phyloP scores from a whole-genome alignment of 2,113 vertebrate species.

The Oceanites oceanicus region DNA sequence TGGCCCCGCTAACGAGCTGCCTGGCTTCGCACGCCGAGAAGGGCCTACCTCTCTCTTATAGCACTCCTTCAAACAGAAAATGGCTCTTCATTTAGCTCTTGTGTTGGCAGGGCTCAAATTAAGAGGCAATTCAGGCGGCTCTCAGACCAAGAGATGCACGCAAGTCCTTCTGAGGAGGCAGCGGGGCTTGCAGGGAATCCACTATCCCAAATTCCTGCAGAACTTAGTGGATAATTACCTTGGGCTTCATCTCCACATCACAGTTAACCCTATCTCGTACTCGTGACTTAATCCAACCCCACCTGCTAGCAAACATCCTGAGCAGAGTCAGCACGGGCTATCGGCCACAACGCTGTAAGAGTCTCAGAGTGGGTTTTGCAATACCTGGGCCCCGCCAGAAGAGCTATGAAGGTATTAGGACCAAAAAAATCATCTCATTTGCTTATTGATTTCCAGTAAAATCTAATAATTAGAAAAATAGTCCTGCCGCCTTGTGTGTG shows the following conservation, averaged over 20 bases:
- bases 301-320: neutral
- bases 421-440: neutral
- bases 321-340: neutral
- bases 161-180: neutral
- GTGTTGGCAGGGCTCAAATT: neutral
- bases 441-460: conserved; percentile 44
- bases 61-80: neutral
- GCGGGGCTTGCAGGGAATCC: neutral
- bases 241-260: neutral
- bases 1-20: neutral
- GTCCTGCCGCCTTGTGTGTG: neutral
- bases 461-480: conserved; percentile 52
- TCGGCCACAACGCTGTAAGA: neutral
- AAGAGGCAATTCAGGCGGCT: neutral
- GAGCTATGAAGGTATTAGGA: neutral
- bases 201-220: neutral
- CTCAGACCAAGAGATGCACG: neutral
- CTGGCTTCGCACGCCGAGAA: rapidly evolving
- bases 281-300: neutral
- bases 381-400: neutral
- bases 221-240: neutral
- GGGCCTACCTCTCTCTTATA: neutral
- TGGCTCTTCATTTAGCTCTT: conserved; percentile 7
- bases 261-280: rapidly evolving
- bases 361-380: neutral